phyloP scores from a whole-genome alignment of 1,140 invertebrate genomes.

The Halictus rubicundus region DNA sequence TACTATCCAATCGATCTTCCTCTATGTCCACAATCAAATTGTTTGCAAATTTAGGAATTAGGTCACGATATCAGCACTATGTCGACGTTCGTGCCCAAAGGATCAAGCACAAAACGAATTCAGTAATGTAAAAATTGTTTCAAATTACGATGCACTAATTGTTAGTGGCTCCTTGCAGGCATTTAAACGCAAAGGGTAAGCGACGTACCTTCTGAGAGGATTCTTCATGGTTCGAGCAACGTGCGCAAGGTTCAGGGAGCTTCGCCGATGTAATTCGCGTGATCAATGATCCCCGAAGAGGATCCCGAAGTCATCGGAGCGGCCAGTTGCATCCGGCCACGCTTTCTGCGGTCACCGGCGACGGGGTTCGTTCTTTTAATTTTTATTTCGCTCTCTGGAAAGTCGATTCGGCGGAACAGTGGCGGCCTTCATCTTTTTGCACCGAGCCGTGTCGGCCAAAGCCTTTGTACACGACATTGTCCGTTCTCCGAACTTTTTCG shows the following conservation, averaged over 20 bases:
- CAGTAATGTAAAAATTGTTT: no score
- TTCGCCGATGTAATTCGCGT: neutral
- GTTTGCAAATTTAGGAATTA: no score
- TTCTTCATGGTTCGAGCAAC: no score
- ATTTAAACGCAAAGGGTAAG: no score
- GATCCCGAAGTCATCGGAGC: neutral
- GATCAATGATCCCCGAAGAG: neutral
- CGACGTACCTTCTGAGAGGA: no score
- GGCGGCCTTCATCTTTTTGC: constrained; percentile 30
- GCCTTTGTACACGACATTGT: constrained; percentile 6
- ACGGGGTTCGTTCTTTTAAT: neutral
- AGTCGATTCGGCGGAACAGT: constrained; percentile 27
- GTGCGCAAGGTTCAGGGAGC: neutral
- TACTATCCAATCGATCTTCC: no score
- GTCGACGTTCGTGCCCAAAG: no score
- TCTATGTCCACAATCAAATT: no score
- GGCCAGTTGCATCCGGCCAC: constrained; percentile 69
- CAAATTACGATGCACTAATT: no score
- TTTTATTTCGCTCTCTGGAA: constrained; percentile 36
- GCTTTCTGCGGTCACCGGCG: constrained; percentile 70
- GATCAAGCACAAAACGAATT: no score
- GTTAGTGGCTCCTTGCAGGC: no score
- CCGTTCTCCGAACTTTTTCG: neutral
- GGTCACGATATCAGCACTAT: no score
- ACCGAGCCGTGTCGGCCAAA: neutral